phyloP scores from a whole-genome alignment of 2,888 invertebrate species.

The Lymantria dispar region DNA sequence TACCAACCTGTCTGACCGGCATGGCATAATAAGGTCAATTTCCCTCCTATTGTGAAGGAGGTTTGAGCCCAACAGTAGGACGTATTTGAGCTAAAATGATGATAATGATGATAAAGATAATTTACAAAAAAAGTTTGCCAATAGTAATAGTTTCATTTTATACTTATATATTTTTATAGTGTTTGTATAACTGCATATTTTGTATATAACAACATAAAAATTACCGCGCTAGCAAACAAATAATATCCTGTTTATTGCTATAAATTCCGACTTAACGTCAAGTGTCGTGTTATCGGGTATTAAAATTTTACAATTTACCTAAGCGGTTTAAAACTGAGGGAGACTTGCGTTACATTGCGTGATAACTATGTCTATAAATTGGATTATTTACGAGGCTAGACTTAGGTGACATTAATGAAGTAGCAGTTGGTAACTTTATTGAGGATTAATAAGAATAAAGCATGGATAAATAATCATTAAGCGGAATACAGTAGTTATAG shows the following conservation, averaged over 20 bases:
- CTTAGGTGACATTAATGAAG: constrained; percentile 19
- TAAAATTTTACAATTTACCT: constrained; percentile 30
- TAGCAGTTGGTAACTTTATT: constrained; percentile 23
- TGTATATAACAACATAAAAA: neutral
- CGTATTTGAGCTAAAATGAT: no score
- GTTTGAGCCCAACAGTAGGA: no score
- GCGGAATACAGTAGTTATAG: no score
- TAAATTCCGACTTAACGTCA: constrained; percentile 10
- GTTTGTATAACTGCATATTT: neutral
- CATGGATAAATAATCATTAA: no score
- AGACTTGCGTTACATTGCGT: constrained; percentile 27
- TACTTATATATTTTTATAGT: neutral
- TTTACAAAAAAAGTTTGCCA: no score
- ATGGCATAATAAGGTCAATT: no score
- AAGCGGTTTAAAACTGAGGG: constrained; percentile 29
- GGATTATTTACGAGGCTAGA: constrained; percentile 36
- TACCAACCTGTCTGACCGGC: no score
- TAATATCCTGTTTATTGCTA: constrained; percentile 10
- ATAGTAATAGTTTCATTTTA: neutral
- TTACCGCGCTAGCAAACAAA: neutral
- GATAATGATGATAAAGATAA: no score
- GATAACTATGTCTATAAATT: constrained; percentile 29
- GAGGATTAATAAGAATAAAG: constrained; percentile 12
- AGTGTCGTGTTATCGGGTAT: constrained; percentile 19
- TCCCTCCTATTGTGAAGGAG: no score